These are phyloP conservation scores for Tiphia femorata DNA, from an alignment of 2,888 invertebrate genomes.

Conservation along the genomic window DNA sequence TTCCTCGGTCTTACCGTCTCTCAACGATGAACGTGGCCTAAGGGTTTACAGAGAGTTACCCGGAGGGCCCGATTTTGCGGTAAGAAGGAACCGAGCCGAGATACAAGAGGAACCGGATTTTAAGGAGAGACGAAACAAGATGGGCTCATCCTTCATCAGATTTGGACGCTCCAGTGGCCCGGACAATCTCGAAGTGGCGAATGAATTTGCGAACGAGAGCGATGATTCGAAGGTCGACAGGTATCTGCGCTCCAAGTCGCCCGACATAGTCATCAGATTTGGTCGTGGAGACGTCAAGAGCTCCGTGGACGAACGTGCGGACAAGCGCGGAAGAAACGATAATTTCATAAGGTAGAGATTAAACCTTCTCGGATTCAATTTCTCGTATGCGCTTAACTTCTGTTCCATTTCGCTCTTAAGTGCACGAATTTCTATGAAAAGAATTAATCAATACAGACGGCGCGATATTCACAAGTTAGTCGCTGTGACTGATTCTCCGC, in stretches of 20 bases:
- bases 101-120: constrained; percentile 49
- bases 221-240: constrained; percentile 31
- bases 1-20: constrained; percentile 43
- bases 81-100: constrained; percentile 46
- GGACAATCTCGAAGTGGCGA: constrained; percentile 13
- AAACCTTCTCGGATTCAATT: neutral
- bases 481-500: too few species aligned
- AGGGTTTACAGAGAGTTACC: constrained; percentile 40
- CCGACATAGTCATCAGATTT: constrained; percentile 63
- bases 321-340: constrained; percentile 45
- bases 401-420: too few species aligned
- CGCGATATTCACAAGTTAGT: too few species aligned
- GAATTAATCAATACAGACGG: too few species aligned
- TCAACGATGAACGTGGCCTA: constrained; percentile 40
- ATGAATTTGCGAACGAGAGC: neutral
- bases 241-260: constrained; percentile 38
- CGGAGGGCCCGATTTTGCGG: constrained; percentile 53
- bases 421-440: too few species aligned
- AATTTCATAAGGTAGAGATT: constrained; percentile 49
- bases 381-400: too few species aligned
- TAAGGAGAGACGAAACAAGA: constrained; percentile 57
- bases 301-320: constrained; percentile 18
- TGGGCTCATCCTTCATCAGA: constrained; percentile 58
- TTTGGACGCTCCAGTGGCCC: constrained; percentile 42
- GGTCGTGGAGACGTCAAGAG: constrained; percentile 55